Percentiles rank a stretch among this genome's conserved stretches.
Evolutionary conservation across 2,113 vertebrate genomes (phyloP).

Genomic region (Ceratotherium simum): DNA sequence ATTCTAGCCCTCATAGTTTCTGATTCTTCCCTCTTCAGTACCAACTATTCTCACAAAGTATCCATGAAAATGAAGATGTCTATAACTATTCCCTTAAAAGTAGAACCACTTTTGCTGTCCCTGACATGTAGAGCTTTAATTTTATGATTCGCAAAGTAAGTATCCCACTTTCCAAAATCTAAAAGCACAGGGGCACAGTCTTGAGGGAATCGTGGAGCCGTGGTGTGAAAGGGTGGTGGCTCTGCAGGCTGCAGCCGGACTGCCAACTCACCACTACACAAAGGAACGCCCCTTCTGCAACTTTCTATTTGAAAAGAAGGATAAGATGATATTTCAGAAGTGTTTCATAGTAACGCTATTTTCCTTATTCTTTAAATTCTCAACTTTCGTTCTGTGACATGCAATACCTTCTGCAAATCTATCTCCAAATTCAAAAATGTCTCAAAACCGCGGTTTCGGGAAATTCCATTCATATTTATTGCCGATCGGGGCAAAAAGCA

Average conservation of each 20-base stretch:
- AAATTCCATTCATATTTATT: neutral
- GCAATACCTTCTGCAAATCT: neutral
- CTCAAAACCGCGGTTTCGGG: neutral
- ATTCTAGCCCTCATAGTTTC: neutral
- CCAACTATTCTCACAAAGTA: neutral
- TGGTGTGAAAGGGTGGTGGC: neutral
- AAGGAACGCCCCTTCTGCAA: constrained; percentile 56
- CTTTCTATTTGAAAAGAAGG: neutral
- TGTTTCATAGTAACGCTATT: neutral
- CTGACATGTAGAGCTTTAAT: neutral
- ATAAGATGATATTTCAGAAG: neutral
- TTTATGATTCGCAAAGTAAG: neutral
- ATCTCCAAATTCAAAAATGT: neutral
- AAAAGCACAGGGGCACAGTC: neutral
- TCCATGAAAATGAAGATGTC: neutral
- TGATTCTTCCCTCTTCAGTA: neutral
- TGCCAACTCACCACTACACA: constrained; percentile 73
- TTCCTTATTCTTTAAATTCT: neutral
- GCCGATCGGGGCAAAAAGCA: neutral
- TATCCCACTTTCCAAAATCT: neutral
- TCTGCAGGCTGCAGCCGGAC: neutral
- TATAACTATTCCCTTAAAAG: neutral
- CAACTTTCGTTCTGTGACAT: neutral
- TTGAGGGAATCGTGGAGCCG: neutral
- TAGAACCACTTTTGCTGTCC: neutral